Conservation (phyloP, 30 jellyfish, hydroid and myxozoan species). For the Pseudorhiza aurosa region DNA sequence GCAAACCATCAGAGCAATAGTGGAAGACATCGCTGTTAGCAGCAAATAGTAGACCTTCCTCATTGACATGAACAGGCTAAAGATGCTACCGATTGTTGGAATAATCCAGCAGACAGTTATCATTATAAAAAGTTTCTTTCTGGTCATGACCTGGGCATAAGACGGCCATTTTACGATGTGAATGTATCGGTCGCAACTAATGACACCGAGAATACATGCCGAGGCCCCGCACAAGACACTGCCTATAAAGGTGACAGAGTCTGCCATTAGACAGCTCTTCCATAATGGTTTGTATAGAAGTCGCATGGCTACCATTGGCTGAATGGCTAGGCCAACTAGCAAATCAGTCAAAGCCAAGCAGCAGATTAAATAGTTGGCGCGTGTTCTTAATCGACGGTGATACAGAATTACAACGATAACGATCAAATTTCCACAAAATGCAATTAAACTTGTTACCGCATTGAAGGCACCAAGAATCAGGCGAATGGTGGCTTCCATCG, state of each 20-base stretch:
- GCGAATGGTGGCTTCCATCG: not conserved
- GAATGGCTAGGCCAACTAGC: not conserved
- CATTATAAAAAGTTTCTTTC: not conserved
- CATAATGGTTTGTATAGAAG: not conserved
- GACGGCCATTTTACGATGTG: not conserved
- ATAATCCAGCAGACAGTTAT: not conserved
- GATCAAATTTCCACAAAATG: not conserved
- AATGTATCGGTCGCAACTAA: not conserved
- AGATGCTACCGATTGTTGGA: not conserved
- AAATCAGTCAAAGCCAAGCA: not conserved
- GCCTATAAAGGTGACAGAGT: not conserved
- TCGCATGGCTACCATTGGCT: not conserved
- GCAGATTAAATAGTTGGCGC: not conserved
- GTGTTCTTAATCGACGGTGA: not conserved
- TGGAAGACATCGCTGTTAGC: not conserved
- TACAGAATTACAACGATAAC: not conserved
- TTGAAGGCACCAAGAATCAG: not conserved
- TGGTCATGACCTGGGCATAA: not conserved
- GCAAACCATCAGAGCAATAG: not conserved
- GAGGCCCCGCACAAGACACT: no score
- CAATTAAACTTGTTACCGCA: not conserved
- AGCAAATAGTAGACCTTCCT: not conserved
- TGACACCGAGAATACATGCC: not conserved
- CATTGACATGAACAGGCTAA: not conserved
- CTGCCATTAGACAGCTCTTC: not conserved